A percentile compares a stretch with the other conserved stretches of the same genome.
These are phyloP conservation scores for Cheilosia scutellata DNA, from an alignment of 2,888 invertebrate genomes.

Conservation along the genomic window DNA sequence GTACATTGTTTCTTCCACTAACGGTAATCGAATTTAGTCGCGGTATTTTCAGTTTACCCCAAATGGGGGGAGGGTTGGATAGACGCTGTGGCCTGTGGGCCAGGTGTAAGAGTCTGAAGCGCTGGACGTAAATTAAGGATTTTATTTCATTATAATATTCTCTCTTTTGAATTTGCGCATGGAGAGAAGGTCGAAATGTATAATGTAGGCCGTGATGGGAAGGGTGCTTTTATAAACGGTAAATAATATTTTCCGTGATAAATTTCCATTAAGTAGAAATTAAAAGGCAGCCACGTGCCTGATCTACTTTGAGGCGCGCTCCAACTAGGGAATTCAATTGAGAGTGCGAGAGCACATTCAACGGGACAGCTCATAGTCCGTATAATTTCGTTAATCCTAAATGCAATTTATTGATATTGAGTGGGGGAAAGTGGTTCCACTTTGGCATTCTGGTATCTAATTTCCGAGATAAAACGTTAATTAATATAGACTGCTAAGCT, in stretches of 20 bases:
- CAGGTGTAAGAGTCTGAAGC: conserved; percentile 54
- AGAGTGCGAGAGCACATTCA: conserved; percentile 22
- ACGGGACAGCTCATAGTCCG: conserved; percentile 24
- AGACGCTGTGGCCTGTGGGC: conserved; percentile 1
- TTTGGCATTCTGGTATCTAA: not conserved
- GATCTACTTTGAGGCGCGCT: conserved; percentile 12
- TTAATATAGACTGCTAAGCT: not conserved
- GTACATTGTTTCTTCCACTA: conserved; percentile 71
- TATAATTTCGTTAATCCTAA: conserved; percentile 52
- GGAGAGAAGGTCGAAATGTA: conserved; percentile 10
- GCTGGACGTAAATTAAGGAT: conserved; percentile 66
- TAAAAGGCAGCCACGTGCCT: conserved; percentile 62
- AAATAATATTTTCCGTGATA: conserved; percentile 74
- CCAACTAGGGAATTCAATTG: conserved; percentile 51
- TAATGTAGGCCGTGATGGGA: conserved; percentile 45
- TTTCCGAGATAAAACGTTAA: conserved; percentile 1
- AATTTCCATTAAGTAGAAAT: conserved; percentile 72
- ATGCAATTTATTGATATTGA: conserved; percentile 54
- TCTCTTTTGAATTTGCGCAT: conserved; percentile 12
- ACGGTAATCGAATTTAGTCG: conserved; percentile 74
- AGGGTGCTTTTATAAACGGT: conserved; percentile 68
- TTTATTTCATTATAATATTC: conserved; percentile 52
- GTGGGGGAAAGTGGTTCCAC: conserved; percentile 5
- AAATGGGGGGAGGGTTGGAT: conserved; percentile 14
- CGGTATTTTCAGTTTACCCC: conserved; percentile 64